Conservation (phyloP, 2,888 invertebrate genomes). For the Lasiommata megera region DNA sequence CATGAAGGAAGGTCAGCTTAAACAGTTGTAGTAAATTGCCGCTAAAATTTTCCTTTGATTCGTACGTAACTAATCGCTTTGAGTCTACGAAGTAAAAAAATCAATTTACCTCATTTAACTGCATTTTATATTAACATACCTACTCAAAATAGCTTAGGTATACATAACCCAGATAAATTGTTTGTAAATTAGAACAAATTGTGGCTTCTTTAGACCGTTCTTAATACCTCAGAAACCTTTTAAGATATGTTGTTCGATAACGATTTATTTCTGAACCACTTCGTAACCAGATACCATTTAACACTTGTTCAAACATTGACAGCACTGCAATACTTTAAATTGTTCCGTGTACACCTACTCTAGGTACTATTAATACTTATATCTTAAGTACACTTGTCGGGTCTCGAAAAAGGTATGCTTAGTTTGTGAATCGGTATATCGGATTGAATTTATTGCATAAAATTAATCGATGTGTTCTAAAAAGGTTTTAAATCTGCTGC, state of each 20-base stretch:
- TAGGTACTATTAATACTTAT: too few relatives aligned
- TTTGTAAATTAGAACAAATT: background rate
- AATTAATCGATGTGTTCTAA: background rate
- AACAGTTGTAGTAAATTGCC: background rate
- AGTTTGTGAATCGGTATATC: too few relatives aligned
- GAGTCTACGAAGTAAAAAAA: background rate
- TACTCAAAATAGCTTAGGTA: background rate
- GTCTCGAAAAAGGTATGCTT: too few relatives aligned
- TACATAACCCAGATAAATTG: background rate
- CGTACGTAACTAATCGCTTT: background rate
- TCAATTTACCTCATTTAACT: background rate
- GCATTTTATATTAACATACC: background rate
- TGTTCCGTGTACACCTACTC: too few relatives aligned
- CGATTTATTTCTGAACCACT: background rate
- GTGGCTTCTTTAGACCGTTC: constrained; percentile 1
- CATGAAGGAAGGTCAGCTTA: background rate
- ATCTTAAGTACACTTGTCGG: too few relatives aligned
- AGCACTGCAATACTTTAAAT: too few relatives aligned
- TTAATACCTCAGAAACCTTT: constrained; percentile 4
- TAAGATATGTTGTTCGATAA: background rate
- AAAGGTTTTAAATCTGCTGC: constrained; percentile 10
- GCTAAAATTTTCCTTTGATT: background rate
- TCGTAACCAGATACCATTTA: background rate
- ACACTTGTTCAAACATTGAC: background rate
- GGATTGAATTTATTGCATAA: too few relatives aligned